Percentiles rank a stretch among this genome's conserved stretches.
Conservation (phyloP, 2,113 vertebrate genomes). For the Microtus richardsoni region DNA sequence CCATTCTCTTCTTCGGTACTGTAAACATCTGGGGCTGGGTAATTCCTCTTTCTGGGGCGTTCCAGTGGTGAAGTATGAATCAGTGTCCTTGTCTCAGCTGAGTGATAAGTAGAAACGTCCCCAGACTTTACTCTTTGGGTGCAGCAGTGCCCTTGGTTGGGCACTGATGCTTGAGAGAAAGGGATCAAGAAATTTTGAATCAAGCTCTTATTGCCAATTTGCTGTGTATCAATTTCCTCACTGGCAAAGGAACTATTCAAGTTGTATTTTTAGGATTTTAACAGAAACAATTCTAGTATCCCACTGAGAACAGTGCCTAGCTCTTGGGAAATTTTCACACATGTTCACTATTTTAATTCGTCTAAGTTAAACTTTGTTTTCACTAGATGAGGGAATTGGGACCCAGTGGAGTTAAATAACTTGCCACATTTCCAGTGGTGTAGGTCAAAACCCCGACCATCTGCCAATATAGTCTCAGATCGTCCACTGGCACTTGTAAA, state of each 20-base stretch:
- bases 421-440: background rate
- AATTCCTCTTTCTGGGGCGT: background rate
- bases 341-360: background rate
- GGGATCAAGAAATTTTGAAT: background rate
- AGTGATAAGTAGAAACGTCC: background rate
- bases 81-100: background rate
- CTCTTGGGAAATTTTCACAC: background rate
- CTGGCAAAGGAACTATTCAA: background rate
- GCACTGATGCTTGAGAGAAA: background rate
- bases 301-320: background rate
- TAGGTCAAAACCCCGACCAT: background rate
- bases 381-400: background rate
- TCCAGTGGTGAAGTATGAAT: background rate
- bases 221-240: background rate
- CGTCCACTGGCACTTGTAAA: accelerated
- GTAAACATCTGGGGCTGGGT: background rate
- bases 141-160: background rate
- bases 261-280: background rate
- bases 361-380: background rate
- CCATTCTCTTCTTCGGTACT: background rate
- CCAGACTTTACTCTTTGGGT: background rate
- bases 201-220: background rate
- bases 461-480: accelerated
- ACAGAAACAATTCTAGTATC: background rate
- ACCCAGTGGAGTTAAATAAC: background rate